These are phyloP conservation scores for Spilarctia lutea DNA, from an alignment of 2,888 invertebrate genomes.

Conservation along the genomic window DNA sequence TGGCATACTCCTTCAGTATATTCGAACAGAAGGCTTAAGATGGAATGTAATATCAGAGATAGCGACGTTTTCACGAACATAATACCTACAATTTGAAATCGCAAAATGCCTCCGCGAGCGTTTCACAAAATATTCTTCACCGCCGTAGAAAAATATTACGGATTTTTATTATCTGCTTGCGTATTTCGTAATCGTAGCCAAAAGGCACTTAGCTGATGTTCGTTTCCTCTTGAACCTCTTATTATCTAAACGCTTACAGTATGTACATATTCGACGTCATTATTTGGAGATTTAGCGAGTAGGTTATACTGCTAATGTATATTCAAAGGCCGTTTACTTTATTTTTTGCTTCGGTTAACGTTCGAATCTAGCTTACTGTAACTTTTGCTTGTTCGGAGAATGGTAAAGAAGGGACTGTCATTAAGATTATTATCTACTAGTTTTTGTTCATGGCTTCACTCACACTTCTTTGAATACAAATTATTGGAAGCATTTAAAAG, in stretches of 20 bases:
- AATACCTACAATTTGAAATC: conserved; percentile 78
- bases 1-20: conserved; percentile 58
- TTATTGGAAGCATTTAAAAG: too few relatives aligned
- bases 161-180: conserved; percentile 60
- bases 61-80: conserved; percentile 68
- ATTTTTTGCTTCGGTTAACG: neutral
- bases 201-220: conserved; percentile 50
- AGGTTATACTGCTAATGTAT: conserved; percentile 13
- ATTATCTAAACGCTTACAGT: conserved; percentile 47
- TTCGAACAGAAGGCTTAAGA: conserved; percentile 55
- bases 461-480: neutral
- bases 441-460: too few relatives aligned
- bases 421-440: neutral
- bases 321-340: conserved; percentile 14
- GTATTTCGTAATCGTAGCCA: conserved; percentile 48
- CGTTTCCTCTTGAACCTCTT: conserved; percentile 37
- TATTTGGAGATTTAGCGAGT: conserved; percentile 31
- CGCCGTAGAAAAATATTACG: conserved; percentile 62
- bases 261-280: conserved; percentile 39
- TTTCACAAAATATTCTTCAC: conserved; percentile 68
- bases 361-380: neutral
- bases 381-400: neutral
- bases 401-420: neutral
- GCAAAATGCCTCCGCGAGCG: conserved; percentile 64
- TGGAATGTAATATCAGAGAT: conserved; percentile 77